Conservation (phyloP, 92 coral and sea anemone genomes). For the Phenganax stokvisi region DNA sequence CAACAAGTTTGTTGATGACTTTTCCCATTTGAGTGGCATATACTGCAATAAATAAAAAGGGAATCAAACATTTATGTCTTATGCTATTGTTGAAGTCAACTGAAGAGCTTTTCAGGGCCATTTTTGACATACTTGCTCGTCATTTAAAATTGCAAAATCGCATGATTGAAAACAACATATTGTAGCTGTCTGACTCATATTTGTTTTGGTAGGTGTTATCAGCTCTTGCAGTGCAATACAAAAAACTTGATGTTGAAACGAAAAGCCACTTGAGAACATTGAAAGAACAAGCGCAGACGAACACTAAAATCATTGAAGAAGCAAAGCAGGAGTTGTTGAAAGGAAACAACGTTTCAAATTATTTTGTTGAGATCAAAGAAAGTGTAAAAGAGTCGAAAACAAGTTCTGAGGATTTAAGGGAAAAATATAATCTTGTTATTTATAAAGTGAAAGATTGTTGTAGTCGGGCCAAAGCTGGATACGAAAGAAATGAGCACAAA, state of each 20-base stretch:
- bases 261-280: conserved; percentile 30
- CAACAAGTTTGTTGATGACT: neutral
- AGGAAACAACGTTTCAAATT: conserved; percentile 21
- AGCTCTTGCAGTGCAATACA: conserved; percentile 31
- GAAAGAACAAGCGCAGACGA: conserved; percentile 21
- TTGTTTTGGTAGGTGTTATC: conserved; percentile 13
- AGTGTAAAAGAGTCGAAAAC: conserved; percentile 15
- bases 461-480: conserved; percentile 27
- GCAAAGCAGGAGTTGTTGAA: conserved; percentile 31
- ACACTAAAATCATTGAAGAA: conserved; percentile 29
- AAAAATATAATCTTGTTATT: conserved; percentile 27
- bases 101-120: too few species aligned
- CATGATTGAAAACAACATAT: too few species aligned
- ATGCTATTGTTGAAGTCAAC: too few species aligned
- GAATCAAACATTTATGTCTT: too few species aligned
- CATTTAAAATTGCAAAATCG: too few species aligned
- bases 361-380: conserved; percentile 18
- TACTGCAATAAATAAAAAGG: too few species aligned
- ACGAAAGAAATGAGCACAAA: conserved; percentile 36
- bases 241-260: conserved; percentile 20
- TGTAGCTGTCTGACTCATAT: neutral
- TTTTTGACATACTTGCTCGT: too few species aligned
- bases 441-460: conserved; percentile 29
- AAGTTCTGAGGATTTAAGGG: conserved; percentile 18
- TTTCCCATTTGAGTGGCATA: too few species aligned